Evolutionary conservation across 2,888 invertebrate species (phyloP).

Genomic region (Catocala fraxini): DNA sequence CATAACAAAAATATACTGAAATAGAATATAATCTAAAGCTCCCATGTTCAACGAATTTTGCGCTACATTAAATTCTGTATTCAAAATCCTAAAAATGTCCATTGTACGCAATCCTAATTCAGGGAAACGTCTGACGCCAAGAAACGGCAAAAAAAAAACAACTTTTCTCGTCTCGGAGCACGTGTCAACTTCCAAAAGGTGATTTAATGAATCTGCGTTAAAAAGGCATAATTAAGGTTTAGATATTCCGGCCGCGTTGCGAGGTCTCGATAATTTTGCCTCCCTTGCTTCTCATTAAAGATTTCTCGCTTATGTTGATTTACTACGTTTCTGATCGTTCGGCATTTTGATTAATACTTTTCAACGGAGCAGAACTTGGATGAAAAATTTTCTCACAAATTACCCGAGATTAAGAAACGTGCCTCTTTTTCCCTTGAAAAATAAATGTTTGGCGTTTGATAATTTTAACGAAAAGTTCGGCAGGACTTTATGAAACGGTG

Average conservation of each 20-base stretch:
- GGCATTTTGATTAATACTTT: conserved; percentile 66
- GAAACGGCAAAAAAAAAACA: conserved; percentile 30
- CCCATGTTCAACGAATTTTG: conserved; percentile 5
- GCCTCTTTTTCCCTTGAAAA: conserved; percentile 41
- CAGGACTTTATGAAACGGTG: conserved; percentile 24
- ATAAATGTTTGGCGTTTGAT: conserved; percentile 45
- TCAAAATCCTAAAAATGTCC: conserved; percentile 16
- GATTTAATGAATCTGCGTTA: conserved; percentile 63
- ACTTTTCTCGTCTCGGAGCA: conserved; percentile 39
- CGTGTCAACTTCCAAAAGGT: conserved; percentile 62
- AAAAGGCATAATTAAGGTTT: conserved; percentile 66
- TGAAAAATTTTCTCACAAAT: conserved; percentile 53
- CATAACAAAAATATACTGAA: background rate
- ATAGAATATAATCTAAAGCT: background rate
- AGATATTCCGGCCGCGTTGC: conserved; percentile 52
- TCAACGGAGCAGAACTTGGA: conserved; percentile 51
- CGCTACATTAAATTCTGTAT: conserved; percentile 17
- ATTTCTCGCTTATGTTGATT: conserved; percentile 59
- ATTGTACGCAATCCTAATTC: conserved; percentile 28
- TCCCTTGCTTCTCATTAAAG: conserved; percentile 67
- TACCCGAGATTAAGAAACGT: conserved; percentile 56
- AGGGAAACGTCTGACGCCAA: conserved; percentile 16
- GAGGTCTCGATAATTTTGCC: conserved; percentile 56
- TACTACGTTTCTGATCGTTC: conserved; percentile 56
- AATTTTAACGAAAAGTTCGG: conserved; percentile 32